Conservation (phyloP, 2,797 vertebrate species). For the Anabas testudineus region DNA sequence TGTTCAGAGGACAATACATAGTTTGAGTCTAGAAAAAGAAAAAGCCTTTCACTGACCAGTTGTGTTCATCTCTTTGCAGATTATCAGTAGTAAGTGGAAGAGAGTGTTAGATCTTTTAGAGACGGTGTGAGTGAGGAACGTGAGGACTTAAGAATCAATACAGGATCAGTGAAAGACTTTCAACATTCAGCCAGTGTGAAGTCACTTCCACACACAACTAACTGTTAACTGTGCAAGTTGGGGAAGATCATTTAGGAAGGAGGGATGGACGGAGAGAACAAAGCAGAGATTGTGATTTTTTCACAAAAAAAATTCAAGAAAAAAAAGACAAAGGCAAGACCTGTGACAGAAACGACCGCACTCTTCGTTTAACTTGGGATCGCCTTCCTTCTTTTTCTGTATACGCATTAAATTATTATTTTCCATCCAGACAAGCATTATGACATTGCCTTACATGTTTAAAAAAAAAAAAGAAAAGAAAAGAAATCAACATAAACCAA, state of each 20-base stretch:
- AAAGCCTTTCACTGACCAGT: conserved; percentile 55
- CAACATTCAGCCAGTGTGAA: conserved; percentile 69
- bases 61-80: conserved; percentile 49
- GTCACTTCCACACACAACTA: conserved; percentile 60
- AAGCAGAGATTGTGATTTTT: conserved; percentile 64
- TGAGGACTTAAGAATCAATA: conserved; percentile 51
- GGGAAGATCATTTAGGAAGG: conserved; percentile 66
- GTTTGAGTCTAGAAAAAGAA: conserved; percentile 35
- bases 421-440: conserved; percentile 61
- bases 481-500: conserved; percentile 64
- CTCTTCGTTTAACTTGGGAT: conserved; percentile 61
- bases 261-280: conserved; percentile 65
- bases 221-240: conserved; percentile 70
- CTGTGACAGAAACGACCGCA: conserved; percentile 58
- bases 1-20: conserved; percentile 60
- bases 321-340: conserved; percentile 37
- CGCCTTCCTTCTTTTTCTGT: conserved; percentile 65
- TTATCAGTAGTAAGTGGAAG: conserved; percentile 57
- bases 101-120: conserved; percentile 45
- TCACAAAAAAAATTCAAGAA: too few species aligned
- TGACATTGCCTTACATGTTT: conserved; percentile 71
- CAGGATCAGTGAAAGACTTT: conserved; percentile 63
- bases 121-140: conserved; percentile 45
- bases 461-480: conserved; percentile 42
- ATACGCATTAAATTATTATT: conserved; percentile 65